Base-by-base conservation (phyloP, 2,797 vertebrate species). In the Tarsius wallacei region DNA sequence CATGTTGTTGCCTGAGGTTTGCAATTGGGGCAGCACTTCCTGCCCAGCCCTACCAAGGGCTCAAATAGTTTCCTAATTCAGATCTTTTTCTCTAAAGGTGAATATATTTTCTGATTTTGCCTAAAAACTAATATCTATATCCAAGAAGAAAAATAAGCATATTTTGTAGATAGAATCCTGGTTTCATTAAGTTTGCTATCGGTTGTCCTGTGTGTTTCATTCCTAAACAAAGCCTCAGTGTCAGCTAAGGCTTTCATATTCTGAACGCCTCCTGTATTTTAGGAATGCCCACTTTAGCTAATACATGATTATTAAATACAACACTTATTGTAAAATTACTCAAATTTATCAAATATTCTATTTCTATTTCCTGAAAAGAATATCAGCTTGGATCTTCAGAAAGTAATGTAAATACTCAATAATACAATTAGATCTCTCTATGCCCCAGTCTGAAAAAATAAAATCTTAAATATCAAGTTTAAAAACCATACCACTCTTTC, bases 341-440 rank as follows among this genome's bases (percentile, higher is more conserved):
- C 47, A 49, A 80, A 95, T 95, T 78, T 14, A 91, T 68, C 83
- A 94, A 94, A 64, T 47, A 47, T 12, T 89, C 55, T 59, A 55
- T 82, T 96, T n/a, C 7, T 6, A 71, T 82, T 63, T 88, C 28
- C 26, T 85, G 53, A 66, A 90, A 83, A 61, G 16, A 82, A 77
- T 10, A 91, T 49, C 11, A n/a, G 22, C 61, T 77, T 77, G 55
- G 36, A 1, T 71, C 28, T 66, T 96, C 78, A 74, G 28, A 84
- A 95, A 80, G 26, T 51, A 55, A 73, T 66, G 19, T 42, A 55
- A 78, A 47, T 21, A 42, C 5, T 2, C 36, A 59, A 8, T 33
- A 80, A 55, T 24, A 22, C 0, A 5, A n/a, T 51, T 63, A 71
- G 68, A 78, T 64, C 64, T 22, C 2, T 15, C 0, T 8, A 0